Evolutionary conservation across 2,888 invertebrate species (phyloP).

Genomic region (Hyppa rectilinea): DNA sequence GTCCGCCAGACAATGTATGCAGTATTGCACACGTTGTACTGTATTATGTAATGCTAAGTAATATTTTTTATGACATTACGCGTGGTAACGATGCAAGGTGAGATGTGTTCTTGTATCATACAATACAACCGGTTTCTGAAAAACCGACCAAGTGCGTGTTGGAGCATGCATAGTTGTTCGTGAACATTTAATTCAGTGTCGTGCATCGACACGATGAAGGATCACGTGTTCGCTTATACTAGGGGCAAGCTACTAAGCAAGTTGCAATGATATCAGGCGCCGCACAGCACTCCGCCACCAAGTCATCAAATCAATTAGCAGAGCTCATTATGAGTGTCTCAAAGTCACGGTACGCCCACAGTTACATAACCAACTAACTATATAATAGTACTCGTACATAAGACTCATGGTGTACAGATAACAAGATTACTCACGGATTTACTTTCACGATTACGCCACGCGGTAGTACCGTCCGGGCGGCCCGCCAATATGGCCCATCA

Average conservation of each 20-base stretch:
- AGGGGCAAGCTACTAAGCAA: no score
- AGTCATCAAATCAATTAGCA: slow-evolving; percentile 32
- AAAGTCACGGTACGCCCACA: slow-evolving; percentile 22
- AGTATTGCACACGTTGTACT: slow-evolving; percentile 7
- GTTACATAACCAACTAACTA: slow-evolving; percentile 15
- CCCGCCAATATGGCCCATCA: background rate
- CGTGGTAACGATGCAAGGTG: slow-evolving; percentile 1
- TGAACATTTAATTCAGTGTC: no score
- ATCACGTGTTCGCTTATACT: no score
- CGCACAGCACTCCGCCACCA: background rate
- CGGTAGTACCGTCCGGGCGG: background rate
- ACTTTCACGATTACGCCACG: slow-evolving; percentile 44
- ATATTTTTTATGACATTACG: slow-evolving; percentile 5
- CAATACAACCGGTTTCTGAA: no score
- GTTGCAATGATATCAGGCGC: no score
- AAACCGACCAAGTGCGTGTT: no score
- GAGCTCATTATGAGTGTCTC: slow-evolving; percentile 14
- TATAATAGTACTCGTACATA: background rate
- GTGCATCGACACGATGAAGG: no score
- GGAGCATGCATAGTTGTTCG: no score
- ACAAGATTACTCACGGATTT: slow-evolving; percentile 9
- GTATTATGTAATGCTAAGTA: slow-evolving; percentile 20
- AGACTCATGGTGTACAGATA: background rate
- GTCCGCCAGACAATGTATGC: slow-evolving; percentile 18
- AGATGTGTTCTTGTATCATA: slow-evolving; percentile 6